Conservation (phyloP, 2,113 vertebrate species). For the Tragelaphus strepsiceros region DNA sequence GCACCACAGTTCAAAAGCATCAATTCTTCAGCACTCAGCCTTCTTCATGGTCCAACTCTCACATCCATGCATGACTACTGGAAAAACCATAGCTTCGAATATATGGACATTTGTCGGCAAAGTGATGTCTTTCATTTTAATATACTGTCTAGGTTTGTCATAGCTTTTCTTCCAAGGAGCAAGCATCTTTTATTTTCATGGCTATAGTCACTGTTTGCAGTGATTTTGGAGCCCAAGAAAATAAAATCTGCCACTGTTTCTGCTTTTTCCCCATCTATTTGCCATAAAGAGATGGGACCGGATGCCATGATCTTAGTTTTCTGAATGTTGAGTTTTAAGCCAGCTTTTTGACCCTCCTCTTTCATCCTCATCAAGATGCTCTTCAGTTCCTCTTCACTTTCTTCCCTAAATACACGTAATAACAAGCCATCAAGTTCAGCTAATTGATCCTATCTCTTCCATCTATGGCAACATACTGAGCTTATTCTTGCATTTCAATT, state of each 20-base stretch:
- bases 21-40: not conserved
- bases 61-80: not conserved
- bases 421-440: not conserved
- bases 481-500: constrained; percentile 11
- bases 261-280: not conserved
- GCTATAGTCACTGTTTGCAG: not conserved
- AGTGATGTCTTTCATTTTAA: not conserved
- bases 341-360: not conserved
- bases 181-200: not conserved
- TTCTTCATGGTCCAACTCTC: not conserved
- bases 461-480: not conserved
- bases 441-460: not conserved
- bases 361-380: not conserved
- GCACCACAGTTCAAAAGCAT: not conserved
- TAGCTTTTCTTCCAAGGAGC: not conserved
- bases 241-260: not conserved
- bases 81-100: not conserved
- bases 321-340: not conserved
- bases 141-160: not conserved
- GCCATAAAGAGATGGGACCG: not conserved
- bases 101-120: not conserved
- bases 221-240: not conserved
- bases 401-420: not conserved
- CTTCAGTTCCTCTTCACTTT: not conserved
- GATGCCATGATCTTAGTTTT: not conserved